Base-by-base conservation (phyloP, 2,888 invertebrate species). In the Acrobasis suavella region DNA sequence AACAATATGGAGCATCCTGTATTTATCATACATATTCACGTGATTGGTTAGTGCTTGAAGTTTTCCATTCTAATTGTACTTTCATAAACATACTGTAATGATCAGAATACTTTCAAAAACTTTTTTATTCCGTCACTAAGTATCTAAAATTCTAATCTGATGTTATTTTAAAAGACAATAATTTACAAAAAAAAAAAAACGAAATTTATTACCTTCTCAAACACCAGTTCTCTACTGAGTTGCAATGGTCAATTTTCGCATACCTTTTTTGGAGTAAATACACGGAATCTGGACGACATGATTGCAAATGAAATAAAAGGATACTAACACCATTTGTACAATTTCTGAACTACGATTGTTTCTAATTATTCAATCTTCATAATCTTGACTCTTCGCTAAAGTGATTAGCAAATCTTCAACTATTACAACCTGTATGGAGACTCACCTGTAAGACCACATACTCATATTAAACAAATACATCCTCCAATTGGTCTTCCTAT, bases 381-480 rank as follows among this genome's bases (percentile, higher is more conserved):
- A 55, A 38, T 16, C 55, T 55, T 55, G 39, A 2, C 5, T 38
- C 32, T 32, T 32, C 32, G 8, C 32, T 32, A 32, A 32, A 32
- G 32, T 7, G 7, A 32, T 38, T 55, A 10, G 38, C 39, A 16
- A 55, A 39, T 39, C 55, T 55, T 16, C 39, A 39, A 32, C 15
- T 16, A 52, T 22, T 9, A 9, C 51, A 39, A 55, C 10, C 52
- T 63, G 56, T 9, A 59, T 17, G 39, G 55, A 61, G 14, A 63
- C 77, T 78, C 80, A 94, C 94, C 94, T 94, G 59, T 95, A 94
- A 2, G 95, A 94, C 93, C 96, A 90, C 70, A 95, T 78, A 16
- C 93, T 93, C 65, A 97, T 85, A 74, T 96, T 96, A 74, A 96
- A 96, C 64, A 96, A 94, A 76, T 95, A 96, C 95, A 96, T 96